Evolutionary conservation across 2,888 invertebrate species (phyloP).

Genomic region (Troglohyphantes excavatus): DNA sequence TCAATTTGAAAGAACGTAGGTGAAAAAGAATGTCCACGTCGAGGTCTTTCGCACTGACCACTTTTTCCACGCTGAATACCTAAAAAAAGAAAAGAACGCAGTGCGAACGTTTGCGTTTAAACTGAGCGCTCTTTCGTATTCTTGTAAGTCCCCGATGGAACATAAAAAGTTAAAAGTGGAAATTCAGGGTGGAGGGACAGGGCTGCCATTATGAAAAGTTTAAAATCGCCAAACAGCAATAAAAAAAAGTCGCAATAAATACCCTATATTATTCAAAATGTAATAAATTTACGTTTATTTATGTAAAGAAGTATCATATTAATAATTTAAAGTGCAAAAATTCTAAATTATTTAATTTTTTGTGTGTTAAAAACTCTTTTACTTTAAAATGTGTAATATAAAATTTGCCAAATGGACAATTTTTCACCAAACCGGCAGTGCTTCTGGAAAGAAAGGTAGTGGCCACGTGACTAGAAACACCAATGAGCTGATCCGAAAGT

Average conservation of each 20-base stretch:
- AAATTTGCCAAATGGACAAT: no score
- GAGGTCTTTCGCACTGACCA: slow-evolving; percentile 40
- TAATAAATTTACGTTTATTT: no score
- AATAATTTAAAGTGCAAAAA: no score
- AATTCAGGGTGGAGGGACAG: background rate
- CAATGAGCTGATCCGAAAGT: slow-evolving; percentile 66
- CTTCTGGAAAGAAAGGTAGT: slow-evolving; percentile 23
- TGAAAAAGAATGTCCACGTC: slow-evolving; percentile 36
- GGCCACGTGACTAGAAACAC: slow-evolving; percentile 59
- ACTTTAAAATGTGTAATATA: no score
- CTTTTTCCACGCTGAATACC: slow-evolving; percentile 18
- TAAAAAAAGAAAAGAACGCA: slow-evolving; percentile 4
- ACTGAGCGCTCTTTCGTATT: slow-evolving; percentile 38
- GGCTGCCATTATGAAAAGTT: no score
- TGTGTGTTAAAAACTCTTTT: no score
- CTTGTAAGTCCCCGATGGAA: slow-evolving; percentile 1
- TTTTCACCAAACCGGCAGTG: no score
- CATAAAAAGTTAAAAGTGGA: slow-evolving; percentile 57
- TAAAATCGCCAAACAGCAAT: no score
- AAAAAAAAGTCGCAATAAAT: no score
- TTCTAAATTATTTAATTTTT: no score
- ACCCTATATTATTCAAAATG: no score
- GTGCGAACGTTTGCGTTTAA: slow-evolving; percentile 41
- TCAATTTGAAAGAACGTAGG: slow-evolving; percentile 70
- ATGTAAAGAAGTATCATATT: no score